phyloP scores from a whole-genome alignment of 2,888 invertebrate genomes.

The Antheraea yamamai region DNA sequence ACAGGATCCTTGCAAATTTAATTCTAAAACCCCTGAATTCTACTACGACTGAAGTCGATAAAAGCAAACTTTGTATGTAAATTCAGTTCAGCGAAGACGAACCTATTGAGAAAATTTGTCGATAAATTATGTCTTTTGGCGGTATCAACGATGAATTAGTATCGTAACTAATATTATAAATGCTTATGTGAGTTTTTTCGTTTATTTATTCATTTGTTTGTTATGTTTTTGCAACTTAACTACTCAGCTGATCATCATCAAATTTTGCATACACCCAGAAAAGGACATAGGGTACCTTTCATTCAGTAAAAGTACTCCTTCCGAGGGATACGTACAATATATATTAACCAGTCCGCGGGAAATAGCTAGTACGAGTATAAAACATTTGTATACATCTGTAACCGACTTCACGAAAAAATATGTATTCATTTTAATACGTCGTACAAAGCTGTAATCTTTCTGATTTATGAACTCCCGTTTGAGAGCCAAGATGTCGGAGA shows the following conservation, averaged over 20 bases:
- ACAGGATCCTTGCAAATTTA: slow-evolving; percentile 1
- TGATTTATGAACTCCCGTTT: slow-evolving; percentile 46
- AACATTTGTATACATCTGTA: not conserved
- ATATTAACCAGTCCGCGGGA: no score
- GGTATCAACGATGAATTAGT: not conserved
- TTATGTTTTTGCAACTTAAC: no score
- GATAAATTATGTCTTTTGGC: not conserved
- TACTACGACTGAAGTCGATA: not conserved
- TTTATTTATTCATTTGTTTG: not conserved
- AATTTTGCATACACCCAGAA: no score
- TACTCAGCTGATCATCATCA: no score
- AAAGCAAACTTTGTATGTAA: slow-evolving; percentile 17
- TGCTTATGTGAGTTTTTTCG: not conserved
- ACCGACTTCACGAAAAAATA: slow-evolving; percentile 11
- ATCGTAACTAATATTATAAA: not conserved
- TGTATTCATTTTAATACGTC: slow-evolving; percentile 20
- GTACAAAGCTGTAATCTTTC: slow-evolving; percentile 25
- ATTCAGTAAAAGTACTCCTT: no score
- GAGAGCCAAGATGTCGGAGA: slow-evolving; percentile 52
- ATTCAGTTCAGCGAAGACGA: slow-evolving; percentile 8
- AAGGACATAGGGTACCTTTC: no score
- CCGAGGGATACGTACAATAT: no score
- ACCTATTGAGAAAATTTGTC: slow-evolving; percentile 5
- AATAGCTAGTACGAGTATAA: not conserved
- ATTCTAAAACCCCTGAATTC: slow-evolving; percentile 12